phyloP scores from a whole-genome alignment of 2,797 vertebrate species.

The Aphelocoma californica region DNA sequence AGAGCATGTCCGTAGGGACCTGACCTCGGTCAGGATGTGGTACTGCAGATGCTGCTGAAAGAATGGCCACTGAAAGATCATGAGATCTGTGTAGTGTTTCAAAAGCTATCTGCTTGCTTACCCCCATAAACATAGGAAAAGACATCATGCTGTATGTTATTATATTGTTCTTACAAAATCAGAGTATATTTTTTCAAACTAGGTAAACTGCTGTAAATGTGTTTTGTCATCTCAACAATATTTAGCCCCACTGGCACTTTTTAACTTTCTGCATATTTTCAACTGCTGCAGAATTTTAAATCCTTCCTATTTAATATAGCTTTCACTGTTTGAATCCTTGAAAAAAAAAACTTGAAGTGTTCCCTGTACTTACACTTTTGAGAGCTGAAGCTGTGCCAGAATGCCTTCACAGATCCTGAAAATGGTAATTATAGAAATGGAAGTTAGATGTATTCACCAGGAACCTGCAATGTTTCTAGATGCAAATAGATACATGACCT shows the following conservation, averaged over 20 bases:
- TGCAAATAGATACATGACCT: neutral
- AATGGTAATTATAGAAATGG: constrained; percentile 37
- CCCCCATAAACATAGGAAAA: neutral
- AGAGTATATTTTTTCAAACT: neutral
- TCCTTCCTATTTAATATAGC: neutral
- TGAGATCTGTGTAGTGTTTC: neutral
- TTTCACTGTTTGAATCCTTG: neutral
- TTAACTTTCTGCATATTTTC: neutral
- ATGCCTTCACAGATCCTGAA: constrained; percentile 36
- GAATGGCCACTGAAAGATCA: constrained; percentile 20
- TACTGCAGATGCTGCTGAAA: neutral
- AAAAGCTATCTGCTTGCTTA: neutral
- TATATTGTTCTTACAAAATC: neutral
- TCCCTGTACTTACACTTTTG: constrained; percentile 5
- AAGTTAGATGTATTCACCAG: neutral
- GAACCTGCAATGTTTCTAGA: neutral
- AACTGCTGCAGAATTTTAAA: neutral
- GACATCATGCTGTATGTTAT: neutral
- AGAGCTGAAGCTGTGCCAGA: constrained; percentile 27
- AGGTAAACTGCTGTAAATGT: neutral
- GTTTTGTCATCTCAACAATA: neutral
- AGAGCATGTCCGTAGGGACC: neutral
- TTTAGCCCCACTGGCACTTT: neutral
- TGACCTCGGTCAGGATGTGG: neutral
- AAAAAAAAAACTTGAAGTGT: neutral